Evolutionary conservation across 1,140 invertebrate genomes (phyloP), one percentile per base, ranked within the genome.

Genomic region (Danaus melanippus): DNA sequence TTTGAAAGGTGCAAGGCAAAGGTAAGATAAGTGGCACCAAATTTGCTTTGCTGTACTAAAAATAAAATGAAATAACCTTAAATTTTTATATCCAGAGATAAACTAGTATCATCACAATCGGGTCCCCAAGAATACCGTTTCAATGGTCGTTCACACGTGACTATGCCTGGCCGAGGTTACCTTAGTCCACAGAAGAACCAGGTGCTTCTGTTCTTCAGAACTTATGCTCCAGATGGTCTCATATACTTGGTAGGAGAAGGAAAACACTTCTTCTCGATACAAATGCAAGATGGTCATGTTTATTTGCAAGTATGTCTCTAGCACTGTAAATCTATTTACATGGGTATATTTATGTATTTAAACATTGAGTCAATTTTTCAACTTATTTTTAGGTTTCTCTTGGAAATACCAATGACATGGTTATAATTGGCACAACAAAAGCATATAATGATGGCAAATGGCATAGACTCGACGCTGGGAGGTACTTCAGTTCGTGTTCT

Each of bases 371-470:
- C n/a, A 11, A 15, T 32, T 8, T 48, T n/a, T 32, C 8, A 17
- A 39, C 46, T 48, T 17, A 10, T 15, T 47, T 17, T 53, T 44
- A 83, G 79, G 75, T 83, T 1, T 76, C 78, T 1, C 72, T 84
- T 9, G 79, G 78, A 44, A 73, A 84, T 53, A 67, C 74, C 0
- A 67, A 81, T 0, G 92, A 91, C 10, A 77, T 88, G 9, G 74
- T 90, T 0, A 84, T 84, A 0, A 71, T 95, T 10, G 86, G 68
- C 45, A 92, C 92, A 0, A 60, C 68, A 4, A 84, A 90, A 17
- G 86, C 79, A 6, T 96, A 92, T 74, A 96, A 96, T 71, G 95
- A 97, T 72, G 95, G 94, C 12, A 74, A 92, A 49, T 96, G 94
- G 95, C 96, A 97, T 74, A 89, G 75, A 44, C 76, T 98, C 0